Evolutionary conservation across 2,797 vertebrate species (phyloP).

Genomic region (Spinus pinus): DNA sequence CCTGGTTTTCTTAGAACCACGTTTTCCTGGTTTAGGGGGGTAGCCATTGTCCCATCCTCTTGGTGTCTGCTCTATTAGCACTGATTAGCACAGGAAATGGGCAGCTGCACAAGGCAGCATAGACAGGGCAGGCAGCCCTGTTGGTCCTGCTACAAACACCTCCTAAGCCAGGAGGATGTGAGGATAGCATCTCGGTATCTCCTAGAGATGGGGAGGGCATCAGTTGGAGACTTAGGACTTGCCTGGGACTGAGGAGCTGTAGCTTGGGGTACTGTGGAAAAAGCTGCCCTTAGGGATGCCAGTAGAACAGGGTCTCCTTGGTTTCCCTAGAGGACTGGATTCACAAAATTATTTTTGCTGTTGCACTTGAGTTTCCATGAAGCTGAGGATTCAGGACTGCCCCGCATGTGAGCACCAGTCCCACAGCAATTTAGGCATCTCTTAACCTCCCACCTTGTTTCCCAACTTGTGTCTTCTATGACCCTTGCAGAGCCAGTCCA

Average conservation of each 20-base stretch:
- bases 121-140: background rate
- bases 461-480: background rate
- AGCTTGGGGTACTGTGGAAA: background rate
- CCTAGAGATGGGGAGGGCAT: rapidly evolving
- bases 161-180: background rate
- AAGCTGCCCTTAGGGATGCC: background rate
- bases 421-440: background rate
- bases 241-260: background rate
- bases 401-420: background rate
- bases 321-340: background rate
- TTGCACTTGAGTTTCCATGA: background rate
- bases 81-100: background rate
- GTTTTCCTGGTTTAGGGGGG: background rate
- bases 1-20: background rate
- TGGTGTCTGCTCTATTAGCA: rapidly evolving
- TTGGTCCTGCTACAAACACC: background rate
- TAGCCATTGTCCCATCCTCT: background rate
- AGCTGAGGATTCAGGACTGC: background rate
- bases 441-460: background rate
- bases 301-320: background rate
- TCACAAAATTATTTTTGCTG: background rate
- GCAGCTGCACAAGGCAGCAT: background rate
- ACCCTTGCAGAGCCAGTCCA: background rate
- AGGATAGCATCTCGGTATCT: background rate
- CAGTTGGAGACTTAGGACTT: background rate